Base-by-base conservation (phyloP, 2,113 vertebrate species). In the Oriolus oriolus region DNA sequence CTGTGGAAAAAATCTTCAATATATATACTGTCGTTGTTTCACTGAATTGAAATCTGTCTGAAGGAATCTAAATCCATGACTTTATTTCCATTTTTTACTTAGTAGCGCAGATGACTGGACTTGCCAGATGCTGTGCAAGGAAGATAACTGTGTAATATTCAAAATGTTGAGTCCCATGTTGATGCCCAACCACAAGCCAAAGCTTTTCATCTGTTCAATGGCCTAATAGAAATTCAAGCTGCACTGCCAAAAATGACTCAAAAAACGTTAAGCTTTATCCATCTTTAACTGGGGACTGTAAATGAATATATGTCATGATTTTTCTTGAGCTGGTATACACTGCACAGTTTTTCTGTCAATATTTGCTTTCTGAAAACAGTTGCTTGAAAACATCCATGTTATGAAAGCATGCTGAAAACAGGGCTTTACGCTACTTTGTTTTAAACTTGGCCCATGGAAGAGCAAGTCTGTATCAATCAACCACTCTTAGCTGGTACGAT, bases 151-250 rank as follows among this genome's bases (percentile, higher is more conserved):
- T 66, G 50, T 59, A 92, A 91, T 75, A 63, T 44, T 77, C 71
- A 92, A 86, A 91, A 93, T 80, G 33, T 49, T 74, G 71, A 60
- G 64, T 95, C 82, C 85, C 92, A 47, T 19, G 71, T 37, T 74
- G 90, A 87, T 86, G 71, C 31, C 79, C 54, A 93, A 14, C 5
- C 63, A 94, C 68, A 85, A 88, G 68, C 42, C 90, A 92, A 94
- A 95, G 68, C 63, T 91, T 95, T 93, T 31, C 85, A 94, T 94
- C 82, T 96, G 90, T 93, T 96, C 82, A 80, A 17, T 77, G 63
- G 63, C 54, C 42, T 95, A 88, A 96, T 74, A 91, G 90, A 89
- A 85, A 94, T 91, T 91, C 66, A 85, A 69, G 26, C 17, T 87
- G 14, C 61, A 27, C 8, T 88, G 70, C 63, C 70, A 91, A 80